Conservation (phyloP, 2,113 vertebrate genomes). For the Centropus unirufus region DNA sequence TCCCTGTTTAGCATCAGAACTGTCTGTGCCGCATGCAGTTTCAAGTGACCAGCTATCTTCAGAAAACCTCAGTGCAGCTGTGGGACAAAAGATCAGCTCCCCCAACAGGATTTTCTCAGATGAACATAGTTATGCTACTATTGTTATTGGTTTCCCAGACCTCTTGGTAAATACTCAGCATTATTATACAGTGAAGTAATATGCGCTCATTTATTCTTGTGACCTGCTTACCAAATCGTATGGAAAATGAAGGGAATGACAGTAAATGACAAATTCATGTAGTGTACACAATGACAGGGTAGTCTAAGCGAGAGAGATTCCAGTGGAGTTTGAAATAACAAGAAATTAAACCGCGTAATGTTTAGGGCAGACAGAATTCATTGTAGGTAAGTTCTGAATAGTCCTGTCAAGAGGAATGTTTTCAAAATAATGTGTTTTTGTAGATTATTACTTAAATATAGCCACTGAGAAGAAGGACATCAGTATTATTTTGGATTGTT, state of each 20-base stretch:
- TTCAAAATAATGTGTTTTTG: not conserved
- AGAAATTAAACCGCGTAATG: not conserved
- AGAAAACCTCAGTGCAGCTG: slow-evolving; percentile 90
- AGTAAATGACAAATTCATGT: not conserved
- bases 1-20: slow-evolving; percentile 72
- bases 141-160: slow-evolving; percentile 94
- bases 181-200: slow-evolving; percentile 15
- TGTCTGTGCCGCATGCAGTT: slow-evolving; percentile 79
- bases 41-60: slow-evolving; percentile 89
- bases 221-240: not conserved
- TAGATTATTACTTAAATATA: not conserved
- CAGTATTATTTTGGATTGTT: not conserved
- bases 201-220: not conserved
- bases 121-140: slow-evolving; percentile 80
- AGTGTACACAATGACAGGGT: not conserved
- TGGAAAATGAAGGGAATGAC: not conserved
- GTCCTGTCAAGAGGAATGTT: not conserved
- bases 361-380: not conserved
- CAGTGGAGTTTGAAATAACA: not conserved
- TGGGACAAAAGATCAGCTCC: slow-evolving; percentile 91
- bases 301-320: not conserved
- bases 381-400: not conserved
- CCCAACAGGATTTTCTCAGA: slow-evolving; percentile 92
- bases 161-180: slow-evolving; percentile 84
- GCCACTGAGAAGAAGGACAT: not conserved